Evolutionary conservation across 2,888 invertebrate genomes (phyloP).

Genomic region (Malthinus seriepunctatus): DNA sequence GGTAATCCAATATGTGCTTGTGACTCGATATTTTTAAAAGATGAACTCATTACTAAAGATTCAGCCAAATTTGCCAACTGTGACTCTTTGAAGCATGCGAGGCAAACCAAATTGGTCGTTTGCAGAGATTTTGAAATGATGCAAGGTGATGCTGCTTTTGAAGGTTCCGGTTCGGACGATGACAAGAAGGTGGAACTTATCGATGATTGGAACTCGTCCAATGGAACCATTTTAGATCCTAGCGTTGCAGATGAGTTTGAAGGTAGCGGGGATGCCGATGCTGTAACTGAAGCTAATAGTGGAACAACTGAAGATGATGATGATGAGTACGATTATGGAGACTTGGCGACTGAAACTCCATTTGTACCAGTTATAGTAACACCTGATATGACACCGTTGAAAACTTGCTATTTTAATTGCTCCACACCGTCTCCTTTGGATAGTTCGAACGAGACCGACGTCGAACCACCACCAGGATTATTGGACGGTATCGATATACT

Average conservation of each 20-base stretch:
- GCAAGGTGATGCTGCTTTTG: constrained; percentile 41
- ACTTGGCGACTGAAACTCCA: background rate
- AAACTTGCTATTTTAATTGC: constrained; percentile 36
- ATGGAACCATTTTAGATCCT: constrained; percentile 20
- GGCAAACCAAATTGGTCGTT: no score
- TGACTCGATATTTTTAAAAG: constrained; percentile 65
- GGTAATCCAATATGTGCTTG: constrained; percentile 76
- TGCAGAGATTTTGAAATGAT: constrained; percentile 28
- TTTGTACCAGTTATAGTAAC: constrained; percentile 6
- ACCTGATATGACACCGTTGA: constrained; percentile 3
- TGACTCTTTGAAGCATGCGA: constrained; percentile 36
- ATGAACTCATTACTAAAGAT: constrained; percentile 56
- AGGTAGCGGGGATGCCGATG: constrained; percentile 45
- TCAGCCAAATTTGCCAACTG: constrained; percentile 45
- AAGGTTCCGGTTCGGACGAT: constrained; percentile 41
- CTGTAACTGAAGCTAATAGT: constrained; percentile 22
- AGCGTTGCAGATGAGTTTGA: constrained; percentile 28
- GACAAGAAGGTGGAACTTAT: constrained; percentile 2
- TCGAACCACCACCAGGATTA: constrained; percentile 38
- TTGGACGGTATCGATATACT: constrained; percentile 44
- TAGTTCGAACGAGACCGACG: constrained; percentile 14
- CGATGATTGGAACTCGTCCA: constrained; percentile 31
- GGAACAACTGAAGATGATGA: constrained; percentile 14
- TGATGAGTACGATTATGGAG: constrained; percentile 15
- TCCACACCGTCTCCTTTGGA: constrained; percentile 30